Evolutionary conservation across 2,888 invertebrate species (phyloP), one percentile per base, ranked within the genome.

Genomic region (Chloroclystis v-ata): DNA sequence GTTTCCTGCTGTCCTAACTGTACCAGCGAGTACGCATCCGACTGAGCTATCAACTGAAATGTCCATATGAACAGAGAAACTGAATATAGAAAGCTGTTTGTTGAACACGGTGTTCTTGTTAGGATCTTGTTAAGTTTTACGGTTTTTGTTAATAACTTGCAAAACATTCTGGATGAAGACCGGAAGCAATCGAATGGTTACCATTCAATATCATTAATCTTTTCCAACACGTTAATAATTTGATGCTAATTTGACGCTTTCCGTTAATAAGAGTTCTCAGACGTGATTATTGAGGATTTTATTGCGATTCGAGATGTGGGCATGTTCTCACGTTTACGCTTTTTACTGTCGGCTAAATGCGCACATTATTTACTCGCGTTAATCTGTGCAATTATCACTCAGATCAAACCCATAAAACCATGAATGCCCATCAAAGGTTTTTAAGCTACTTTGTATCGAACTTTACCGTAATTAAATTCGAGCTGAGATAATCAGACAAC

Each of bases 1-100:
- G 66, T 71, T 83, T 85, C 82, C 82, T 78, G 70, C 57, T 64
- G 67, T 67, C 69, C 73, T 76, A 79, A 78, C 81, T 69, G 82
- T 78, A 69, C 50, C 54, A 55, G 58, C 70, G 73, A 25, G 65
- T 67, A 68, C 63, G 69, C 66, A 63, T 66, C 62, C 61, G 61
- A 54, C 58, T 54, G 56, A 54, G 51, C 57, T 49, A 57, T 54
- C 51, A 52, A 60, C 56, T 55, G 56, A 55, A 48, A 56, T 48
- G 51, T 54, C 51, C 40, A 56, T 57, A 54, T 47, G 49, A 47
- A 57, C 49, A 52, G 52, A 56, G 52, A 57, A 60, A 58, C 64
- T 48, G 52, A 58, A 49, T 57, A 49, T 45, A 42, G 44, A 57
- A 41, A 61, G 47, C 49, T 56, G 51, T 30, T 49, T 37, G 26